These are phyloP conservation scores for Drosophila multiciliata DNA, from an alignment of 2,888 invertebrate species.

Conservation along the genomic window DNA sequence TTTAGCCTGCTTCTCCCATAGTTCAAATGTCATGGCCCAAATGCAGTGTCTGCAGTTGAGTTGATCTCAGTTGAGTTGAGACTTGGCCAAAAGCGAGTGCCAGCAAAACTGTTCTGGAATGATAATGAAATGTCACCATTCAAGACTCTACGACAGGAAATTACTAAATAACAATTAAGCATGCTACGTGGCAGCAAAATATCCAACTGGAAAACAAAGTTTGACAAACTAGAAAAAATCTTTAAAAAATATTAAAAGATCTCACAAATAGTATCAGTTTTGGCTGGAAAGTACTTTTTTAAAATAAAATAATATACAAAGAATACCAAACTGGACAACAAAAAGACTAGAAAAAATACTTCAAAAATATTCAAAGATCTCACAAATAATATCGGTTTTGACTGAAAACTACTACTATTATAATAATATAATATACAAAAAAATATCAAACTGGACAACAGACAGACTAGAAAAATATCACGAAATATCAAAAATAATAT, in stretches of 20 bases:
- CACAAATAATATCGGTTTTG: no score
- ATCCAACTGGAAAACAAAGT: neutral
- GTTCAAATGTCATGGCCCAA: slow-evolving; percentile 6
- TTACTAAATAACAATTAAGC: neutral
- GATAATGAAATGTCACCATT: slow-evolving; percentile 5
- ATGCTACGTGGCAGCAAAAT: neutral
- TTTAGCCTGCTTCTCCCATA: slow-evolving; percentile 1
- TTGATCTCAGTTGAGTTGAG: neutral
- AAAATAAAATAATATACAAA: neutral
- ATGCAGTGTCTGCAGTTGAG: slow-evolving; percentile 5
- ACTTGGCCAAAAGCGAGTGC: neutral
- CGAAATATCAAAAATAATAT: neutral
- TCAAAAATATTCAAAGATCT: no score
- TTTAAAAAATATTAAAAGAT: neutral
- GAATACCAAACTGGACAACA: no score
- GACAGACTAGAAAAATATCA: neutral
- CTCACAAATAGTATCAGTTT: no score
- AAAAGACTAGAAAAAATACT: no score
- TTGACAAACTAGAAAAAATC: neutral
- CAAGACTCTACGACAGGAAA: neutral
- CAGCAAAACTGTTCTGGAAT: slow-evolving; percentile 1
- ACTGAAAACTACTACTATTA: no score
- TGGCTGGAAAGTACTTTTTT: no score
- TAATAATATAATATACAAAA: no score
- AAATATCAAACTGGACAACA: neutral